These are phyloP conservation scores for Yponomeuta cagnagella DNA, from an alignment of 2,888 invertebrate genomes.

Conservation along the genomic window DNA sequence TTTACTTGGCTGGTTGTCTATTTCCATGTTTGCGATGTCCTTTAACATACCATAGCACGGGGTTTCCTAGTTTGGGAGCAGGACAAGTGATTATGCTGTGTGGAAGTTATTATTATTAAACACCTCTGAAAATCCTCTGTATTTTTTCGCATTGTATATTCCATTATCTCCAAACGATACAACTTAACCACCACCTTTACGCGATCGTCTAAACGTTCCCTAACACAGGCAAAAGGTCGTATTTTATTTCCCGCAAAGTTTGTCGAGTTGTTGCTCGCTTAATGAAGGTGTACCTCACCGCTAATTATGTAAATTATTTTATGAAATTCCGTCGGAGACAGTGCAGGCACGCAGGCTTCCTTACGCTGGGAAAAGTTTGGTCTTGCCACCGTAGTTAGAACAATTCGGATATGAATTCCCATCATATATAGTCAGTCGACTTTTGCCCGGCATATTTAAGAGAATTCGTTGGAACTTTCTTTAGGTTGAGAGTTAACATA, in stretches of 20 bases:
- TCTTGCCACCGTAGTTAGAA: not conserved
- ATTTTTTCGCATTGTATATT: too few species aligned
- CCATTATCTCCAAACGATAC: too few species aligned
- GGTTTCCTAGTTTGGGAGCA: too few species aligned
- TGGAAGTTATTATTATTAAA: too few species aligned
- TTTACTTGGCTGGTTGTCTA: too few species aligned
- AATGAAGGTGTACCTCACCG: not conserved
- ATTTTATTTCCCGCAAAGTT: constrained; percentile 3
- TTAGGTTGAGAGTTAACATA: too few species aligned
- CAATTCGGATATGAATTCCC: not conserved
- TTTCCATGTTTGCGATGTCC: too few species aligned
- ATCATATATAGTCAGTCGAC: not conserved
- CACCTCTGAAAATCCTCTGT: too few species aligned
- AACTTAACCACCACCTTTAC: too few species aligned
- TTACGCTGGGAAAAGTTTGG: not conserved
- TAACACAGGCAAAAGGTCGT: not conserved
- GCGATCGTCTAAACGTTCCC: not conserved
- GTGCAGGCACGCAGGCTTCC: not conserved
- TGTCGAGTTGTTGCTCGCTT: constrained; percentile 1
- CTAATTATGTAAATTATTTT: constrained; percentile 2
- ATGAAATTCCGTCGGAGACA: not conserved
- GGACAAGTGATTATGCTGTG: too few species aligned
- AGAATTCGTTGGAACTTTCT: not conserved
- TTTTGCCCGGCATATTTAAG: not conserved
- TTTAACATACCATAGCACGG: too few species aligned